Evolutionary conservation across 2,113 vertebrate genomes (phyloP).

Genomic region (Passer montanus): DNA sequence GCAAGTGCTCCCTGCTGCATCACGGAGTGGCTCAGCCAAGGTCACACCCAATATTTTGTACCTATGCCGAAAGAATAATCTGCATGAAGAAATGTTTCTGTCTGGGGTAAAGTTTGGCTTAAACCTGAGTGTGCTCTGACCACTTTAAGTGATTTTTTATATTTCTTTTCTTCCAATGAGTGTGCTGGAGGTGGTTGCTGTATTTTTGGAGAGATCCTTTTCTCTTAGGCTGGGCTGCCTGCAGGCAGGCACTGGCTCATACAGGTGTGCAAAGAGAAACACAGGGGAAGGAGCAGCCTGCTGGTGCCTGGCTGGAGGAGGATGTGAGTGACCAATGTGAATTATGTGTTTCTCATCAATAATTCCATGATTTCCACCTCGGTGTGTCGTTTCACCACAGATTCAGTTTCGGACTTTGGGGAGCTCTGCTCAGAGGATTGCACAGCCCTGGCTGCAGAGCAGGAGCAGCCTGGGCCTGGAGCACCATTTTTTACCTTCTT

Average conservation of each 20-base stretch:
- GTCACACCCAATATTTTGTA: background rate
- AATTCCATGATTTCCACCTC: background rate
- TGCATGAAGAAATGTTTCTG: background rate
- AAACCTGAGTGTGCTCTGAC: background rate
- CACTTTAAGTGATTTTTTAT: background rate
- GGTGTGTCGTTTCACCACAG: background rate
- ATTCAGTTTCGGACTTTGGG: background rate
- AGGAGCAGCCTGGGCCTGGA: background rate
- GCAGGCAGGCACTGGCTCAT: rapidly evolving
- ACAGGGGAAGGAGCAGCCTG: background rate
- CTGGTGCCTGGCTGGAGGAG: background rate
- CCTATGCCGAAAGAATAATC: background rate
- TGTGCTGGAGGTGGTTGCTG: background rate
- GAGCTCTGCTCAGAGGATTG: background rate
- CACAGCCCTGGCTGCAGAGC: background rate
- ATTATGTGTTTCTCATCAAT: background rate
- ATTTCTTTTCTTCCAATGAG: background rate
- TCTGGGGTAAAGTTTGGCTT: rapidly evolving
- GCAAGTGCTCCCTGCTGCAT: background rate
- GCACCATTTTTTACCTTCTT: background rate
- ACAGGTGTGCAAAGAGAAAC: background rate
- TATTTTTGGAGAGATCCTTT: background rate
- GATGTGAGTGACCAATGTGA: background rate
- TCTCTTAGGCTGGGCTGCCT: background rate
- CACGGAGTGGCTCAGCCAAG: background rate